These are phyloP conservation scores for Catonia carolina DNA, from an alignment of 2,888 invertebrate genomes.

Conservation along the genomic window DNA sequence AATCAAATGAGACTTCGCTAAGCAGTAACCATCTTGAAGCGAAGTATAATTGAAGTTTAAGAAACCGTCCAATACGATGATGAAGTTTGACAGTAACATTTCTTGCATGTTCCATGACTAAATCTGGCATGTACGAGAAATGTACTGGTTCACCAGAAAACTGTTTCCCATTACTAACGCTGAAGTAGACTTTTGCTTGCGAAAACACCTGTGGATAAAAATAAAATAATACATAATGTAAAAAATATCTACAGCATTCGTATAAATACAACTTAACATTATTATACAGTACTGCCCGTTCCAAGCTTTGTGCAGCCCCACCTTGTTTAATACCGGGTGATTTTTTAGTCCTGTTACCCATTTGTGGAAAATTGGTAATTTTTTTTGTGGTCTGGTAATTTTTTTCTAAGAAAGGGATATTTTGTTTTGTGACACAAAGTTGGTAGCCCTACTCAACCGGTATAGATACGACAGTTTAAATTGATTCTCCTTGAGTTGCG, in stretches of 20 bases:
- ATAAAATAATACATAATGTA: background rate
- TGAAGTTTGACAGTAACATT: conserved; percentile 75
- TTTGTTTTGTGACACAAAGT: too few relatives aligned
- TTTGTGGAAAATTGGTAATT: too few relatives aligned
- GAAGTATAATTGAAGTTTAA: conserved; percentile 71
- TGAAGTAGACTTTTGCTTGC: conserved; percentile 68
- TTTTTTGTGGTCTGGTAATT: too few relatives aligned
- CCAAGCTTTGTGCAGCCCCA: too few relatives aligned
- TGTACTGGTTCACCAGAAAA: conserved; percentile 65
- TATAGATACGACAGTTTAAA: too few relatives aligned
- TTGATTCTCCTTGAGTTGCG: too few relatives aligned
- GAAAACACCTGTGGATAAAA: conserved; percentile 60
- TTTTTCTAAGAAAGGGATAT: too few relatives aligned
- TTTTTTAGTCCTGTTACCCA: too few relatives aligned
- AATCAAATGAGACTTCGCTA: conserved; percentile 77
- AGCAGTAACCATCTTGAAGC: conserved; percentile 77
- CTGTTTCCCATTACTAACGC: conserved; percentile 63
- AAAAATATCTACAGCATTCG: background rate
- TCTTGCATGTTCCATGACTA: conserved; percentile 67
- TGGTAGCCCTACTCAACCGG: too few relatives aligned
- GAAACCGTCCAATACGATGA: conserved; percentile 64
- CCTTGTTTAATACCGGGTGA: too few relatives aligned
- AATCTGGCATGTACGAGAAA: conserved; percentile 69
- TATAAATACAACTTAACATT: background rate
- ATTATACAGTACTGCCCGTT: too few relatives aligned